These are phyloP conservation scores for Limanda limanda DNA, from an alignment of 2,113 vertebrate species.

Conservation along the genomic window DNA sequence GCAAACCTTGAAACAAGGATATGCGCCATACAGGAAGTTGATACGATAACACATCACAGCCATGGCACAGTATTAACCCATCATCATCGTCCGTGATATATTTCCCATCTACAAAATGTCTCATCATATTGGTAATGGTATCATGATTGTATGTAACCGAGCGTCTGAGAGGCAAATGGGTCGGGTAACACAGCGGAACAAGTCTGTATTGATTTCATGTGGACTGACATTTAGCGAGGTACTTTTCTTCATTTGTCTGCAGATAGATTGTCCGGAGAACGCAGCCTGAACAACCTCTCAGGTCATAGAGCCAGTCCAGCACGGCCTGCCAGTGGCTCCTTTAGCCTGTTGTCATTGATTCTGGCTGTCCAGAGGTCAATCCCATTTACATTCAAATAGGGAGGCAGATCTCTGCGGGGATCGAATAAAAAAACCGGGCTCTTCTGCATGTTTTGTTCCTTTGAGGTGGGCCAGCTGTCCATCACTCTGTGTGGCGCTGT, in stretches of 20 bases:
- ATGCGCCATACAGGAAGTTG: too few species aligned
- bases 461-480: conserved; percentile 64
- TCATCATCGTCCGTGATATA: neutral
- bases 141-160: conserved; percentile 26
- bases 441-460: conserved; percentile 38
- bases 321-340: conserved; percentile 14
- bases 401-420: conserved; percentile 29
- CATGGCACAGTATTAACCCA: neutral
- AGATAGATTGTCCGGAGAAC: conserved; percentile 50
- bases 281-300: conserved; percentile 19
- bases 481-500: conserved; percentile 60
- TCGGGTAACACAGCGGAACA: conserved; percentile 34
- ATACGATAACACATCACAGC: conserved; percentile 3
- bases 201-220: conserved; percentile 67
- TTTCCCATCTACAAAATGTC: neutral
- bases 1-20: conserved; percentile 14
- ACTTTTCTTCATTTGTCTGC: conserved; percentile 65
- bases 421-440: conserved; percentile 14
- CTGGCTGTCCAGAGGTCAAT: neutral
- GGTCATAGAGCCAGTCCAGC: conserved; percentile 14
- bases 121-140: conserved; percentile 51
- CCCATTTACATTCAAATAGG: conserved; percentile 36
- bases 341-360: neutral
- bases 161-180: conserved; percentile 13
- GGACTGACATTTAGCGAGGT: conserved; percentile 69